Conservation (phyloP, 2,113 vertebrate species). For the Myotis davidii region DNA sequence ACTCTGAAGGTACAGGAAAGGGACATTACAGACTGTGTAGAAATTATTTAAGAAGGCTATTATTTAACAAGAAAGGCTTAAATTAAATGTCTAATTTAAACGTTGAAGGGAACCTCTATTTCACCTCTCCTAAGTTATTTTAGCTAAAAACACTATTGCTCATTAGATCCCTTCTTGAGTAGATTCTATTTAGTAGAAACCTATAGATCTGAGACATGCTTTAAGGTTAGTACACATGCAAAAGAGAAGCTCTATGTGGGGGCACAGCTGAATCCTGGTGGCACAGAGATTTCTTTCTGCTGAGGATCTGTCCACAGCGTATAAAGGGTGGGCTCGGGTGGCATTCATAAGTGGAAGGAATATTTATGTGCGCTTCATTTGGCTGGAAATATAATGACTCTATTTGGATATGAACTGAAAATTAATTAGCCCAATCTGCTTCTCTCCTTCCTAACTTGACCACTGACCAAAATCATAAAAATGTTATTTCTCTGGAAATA, state of each 20-base stretch:
- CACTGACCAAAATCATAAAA: not conserved
- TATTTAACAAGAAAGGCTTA: not conserved
- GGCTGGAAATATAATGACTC: not conserved
- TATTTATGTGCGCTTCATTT: not conserved
- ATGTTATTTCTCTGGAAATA: not conserved
- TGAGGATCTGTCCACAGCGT: not conserved
- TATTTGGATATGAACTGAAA: not conserved
- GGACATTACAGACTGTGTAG: not conserved
- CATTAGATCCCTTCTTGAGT: not conserved
- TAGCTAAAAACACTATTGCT: not conserved
- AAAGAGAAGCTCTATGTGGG: not conserved
- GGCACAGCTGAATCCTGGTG: no score
- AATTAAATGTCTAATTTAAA: constrained; percentile 29
- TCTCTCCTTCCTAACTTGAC: not conserved
- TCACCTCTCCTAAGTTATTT: not conserved
- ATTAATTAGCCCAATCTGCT: not conserved
- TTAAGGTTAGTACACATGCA: not conserved
- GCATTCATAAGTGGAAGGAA: not conserved
- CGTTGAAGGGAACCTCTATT: not conserved
- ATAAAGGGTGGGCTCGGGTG: not conserved
- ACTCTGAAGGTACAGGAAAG: not conserved
- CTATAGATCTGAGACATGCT: not conserved
- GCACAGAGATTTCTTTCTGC: not conserved
- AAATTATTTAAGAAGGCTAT: not conserved
- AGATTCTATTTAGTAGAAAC: not conserved